Base-by-base conservation (phyloP, 2,113 vertebrate genomes). In the Sylvilagus bachmani region DNA sequence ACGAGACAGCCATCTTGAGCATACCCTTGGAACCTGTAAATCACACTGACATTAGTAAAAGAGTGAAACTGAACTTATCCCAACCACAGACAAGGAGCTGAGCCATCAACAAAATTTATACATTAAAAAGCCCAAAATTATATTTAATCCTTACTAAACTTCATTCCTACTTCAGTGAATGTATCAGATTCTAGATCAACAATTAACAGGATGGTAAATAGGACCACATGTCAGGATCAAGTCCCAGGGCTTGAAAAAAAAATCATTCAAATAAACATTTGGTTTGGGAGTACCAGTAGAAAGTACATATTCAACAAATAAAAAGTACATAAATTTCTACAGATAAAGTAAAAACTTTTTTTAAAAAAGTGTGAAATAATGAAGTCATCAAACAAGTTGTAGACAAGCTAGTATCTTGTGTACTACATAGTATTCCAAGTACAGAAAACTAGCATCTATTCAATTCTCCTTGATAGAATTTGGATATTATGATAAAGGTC, bases 311-410 rank as follows among this genome's bases (percentile, higher is more conserved):
- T 96, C 88, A 71, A 95, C 88, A 97, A 95, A 91, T 94, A 78
- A 73, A 83, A 96, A 87, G 88, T 93, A 90, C 75, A 87, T 91
- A 91, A 96, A 96, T 96, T 91, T 93, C 94, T 96, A 44, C 71
- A 92, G 80, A 90, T 86, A 79, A 97, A 94, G 89, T 96, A 92
- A 21, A n/a, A 93, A 88, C 55, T 58, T 58, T 58, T 88, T 94
- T 78, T 92, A 49, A 80, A 93, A 97, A 98, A 89, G 12, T 67
- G 31, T 90, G 88, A 97, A 96, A 95, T 98, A 97, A 97, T 92
- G 93, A 98, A 95, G 77, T 95, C 62, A 90, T 89, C 94, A 97
- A 97, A 96, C 97, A 97, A 93, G 96, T 95, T 97, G 6, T 96
- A 92, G 38, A 88, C 92, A 97, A 96, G 88, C 86, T 86, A 93